Base-by-base conservation (phyloP, 2,888 invertebrate species). In the Zeuzera pyrina region DNA sequence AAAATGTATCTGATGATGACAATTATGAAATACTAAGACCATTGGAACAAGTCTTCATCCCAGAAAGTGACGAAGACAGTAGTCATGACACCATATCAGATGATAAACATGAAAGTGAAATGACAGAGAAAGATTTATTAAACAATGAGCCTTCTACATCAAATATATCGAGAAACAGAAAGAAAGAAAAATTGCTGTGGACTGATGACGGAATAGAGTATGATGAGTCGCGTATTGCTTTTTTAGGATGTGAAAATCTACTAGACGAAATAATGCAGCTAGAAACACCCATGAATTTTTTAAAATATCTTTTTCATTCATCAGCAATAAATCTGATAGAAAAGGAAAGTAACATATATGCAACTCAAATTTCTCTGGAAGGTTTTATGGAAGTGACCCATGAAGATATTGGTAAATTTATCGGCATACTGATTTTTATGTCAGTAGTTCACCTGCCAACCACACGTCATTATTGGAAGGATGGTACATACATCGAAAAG, bases 381-480 rank as follows among this genome's bases (percentile, higher is more conserved):
- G 40, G 13, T 8, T 12, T 23, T 6, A 19, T 13, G 25, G 12
- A 12, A 7, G 15, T 15, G 8, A 12, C 26, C 4, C 10, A 15
- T 3, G 38, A 41, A 4, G 43, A 47, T 4, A 31, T 43, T 4
- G 12, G 14, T 0, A 31, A 44, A 37, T 45, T 47, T 41, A 39
- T 45, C 22, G 46, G 45, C 5, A 27, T 42, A 27, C 3, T 42
- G 11, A 36, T 47, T 27, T 42, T 42, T 14, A 49, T 46, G 43
- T 49, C 44, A 13, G 34, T 44, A 8, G 36, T 49, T n/a, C 45
- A 46, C 7, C 33, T 45, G 3, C 44, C 47, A 16, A 24, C 41
- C 10, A 48, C 42, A n/a, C 36, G 43, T 10, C 41, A 39, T 22
- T 48, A 50, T 28, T 50, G 50, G 47, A 7, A 27, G 2, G 42